Conservation (phyloP, 2,888 invertebrate genomes). For the Amiota mariae region DNA sequence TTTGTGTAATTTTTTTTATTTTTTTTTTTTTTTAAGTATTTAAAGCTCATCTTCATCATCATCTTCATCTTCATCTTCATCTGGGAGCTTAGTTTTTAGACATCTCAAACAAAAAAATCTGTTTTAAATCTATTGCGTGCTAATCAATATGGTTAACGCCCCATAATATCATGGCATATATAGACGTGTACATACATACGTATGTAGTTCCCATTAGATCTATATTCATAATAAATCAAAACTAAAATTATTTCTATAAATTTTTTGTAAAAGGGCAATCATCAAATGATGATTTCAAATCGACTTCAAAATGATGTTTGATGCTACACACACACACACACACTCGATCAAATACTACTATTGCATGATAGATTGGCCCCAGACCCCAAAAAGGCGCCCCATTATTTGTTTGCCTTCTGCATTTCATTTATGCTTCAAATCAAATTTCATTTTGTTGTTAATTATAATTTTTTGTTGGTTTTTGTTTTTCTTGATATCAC, state of each 20-base stretch:
- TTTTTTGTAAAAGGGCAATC: neutral
- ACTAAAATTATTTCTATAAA: too few relatives aligned
- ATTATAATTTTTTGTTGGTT: conserved; percentile 36
- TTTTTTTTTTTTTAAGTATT: conserved; percentile 46
- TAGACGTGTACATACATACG: neutral
- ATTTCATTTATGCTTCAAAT: conserved; percentile 28
- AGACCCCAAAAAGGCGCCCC: conserved; percentile 7
- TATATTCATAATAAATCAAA: too few relatives aligned
- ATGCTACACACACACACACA: too few relatives aligned
- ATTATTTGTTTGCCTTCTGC: conserved; percentile 54
- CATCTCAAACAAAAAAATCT: conserved; percentile 26
- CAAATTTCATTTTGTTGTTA: conserved; percentile 36
- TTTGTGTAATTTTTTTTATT: too few relatives aligned
- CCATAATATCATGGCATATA: neutral
- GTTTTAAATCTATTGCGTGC: neutral
- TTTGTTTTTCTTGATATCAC: conserved; percentile 31
- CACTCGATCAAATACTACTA: too few relatives aligned
- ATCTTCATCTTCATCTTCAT: too few relatives aligned
- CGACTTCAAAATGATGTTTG: too few relatives aligned
- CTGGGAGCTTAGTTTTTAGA: conserved; percentile 28
- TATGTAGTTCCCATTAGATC: too few relatives aligned
- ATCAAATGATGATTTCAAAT: neutral
- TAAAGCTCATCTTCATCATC: conserved; percentile 18
- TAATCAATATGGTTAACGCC: too few relatives aligned
- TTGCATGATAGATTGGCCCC: too few relatives aligned